Evolutionary conservation across 2,113 vertebrate genomes (phyloP), one percentile per base, ranked within the genome.

Genomic region (Chloropsis hardwickii): DNA sequence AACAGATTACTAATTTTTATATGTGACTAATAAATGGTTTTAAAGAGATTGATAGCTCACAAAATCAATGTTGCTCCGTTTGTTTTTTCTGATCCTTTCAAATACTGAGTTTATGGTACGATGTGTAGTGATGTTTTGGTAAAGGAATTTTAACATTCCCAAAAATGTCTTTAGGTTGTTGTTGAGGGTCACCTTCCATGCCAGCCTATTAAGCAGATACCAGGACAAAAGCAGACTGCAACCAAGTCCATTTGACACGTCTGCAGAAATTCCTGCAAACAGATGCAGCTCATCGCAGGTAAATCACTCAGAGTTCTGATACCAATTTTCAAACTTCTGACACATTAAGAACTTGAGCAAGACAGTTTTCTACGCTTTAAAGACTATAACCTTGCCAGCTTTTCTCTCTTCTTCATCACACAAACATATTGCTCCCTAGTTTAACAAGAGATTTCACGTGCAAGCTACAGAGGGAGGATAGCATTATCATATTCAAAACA

Each of bases 111-210:
- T 77, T 44, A 33, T 50, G 31, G 5, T 44, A 44, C 35, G 70
- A 40, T 12, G 25, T 14, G 35, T 56, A 77, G 27, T 44, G 64
- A 62, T 37, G 6, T 17, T 42, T 70, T 0, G 0, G 19, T 13
- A 83, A 39, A 61, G 56, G 12, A 70, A 77, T 56, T 37, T 57
- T 50, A 21, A 37, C 18, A 50, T 37, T 37, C 56, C 9, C 12
- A 33, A 77, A 42, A 13, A 28, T 33, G 24, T 56, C 42, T 76
- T 37, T 24, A 66, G 14, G 7, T 14, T 37, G 18, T 12, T 56
- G 15, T 48, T 54, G 48, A 42, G 25, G 17, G 31, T 31, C 48
- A 50, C 22, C 12, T 83, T 25, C 27, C 56, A 56, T 10, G 22
- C 25, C 79, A 69, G 47, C 29, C 40, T 33, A 20, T 37, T 37